Evolutionary conservation across 37 sponge, comb jelly and placozoan species (phyloP), one percentile per base, ranked within the genome.

Genomic region (Diacarnus erythraeanus): DNA sequence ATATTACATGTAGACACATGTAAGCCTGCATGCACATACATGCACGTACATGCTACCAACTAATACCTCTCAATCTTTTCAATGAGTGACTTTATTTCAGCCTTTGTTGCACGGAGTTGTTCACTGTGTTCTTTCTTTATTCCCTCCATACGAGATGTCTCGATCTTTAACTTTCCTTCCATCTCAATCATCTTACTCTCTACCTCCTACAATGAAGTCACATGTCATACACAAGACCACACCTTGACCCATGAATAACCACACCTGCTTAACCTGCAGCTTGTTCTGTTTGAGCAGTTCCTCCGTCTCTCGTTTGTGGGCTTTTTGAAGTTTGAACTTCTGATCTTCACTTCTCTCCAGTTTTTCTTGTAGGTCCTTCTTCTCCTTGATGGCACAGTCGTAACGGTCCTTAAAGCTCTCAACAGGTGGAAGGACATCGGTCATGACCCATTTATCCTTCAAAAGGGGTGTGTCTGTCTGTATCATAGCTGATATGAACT

Each of bases 401-500:
- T 80, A 86, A 10, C 68, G 58, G n/a, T 86, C 87, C 44, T 75
- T 86, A 41, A 67, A 86, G 56, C 59, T 86, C 74, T 86, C 80
- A 40, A 77, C 71, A 5, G 58, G 44, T 5, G 74, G 79, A 34
- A 84, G 8, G 4, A 58, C 71, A 44, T 84, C 84, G 6, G 84
- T 84, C 57, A 69, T 54, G 15, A 84, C 77, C 59, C 77, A 75
- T 39, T 75, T 68, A 27, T 65, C 75, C 42, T 21, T 71, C 82
- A 81, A 15, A 34, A 72, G 30, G 3, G 64, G 71, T 3, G 38
- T 17, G 36, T 80, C 80, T 2, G 73, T 72, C 63, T 81, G 73
- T 21, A 72, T 35, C 51, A 47, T 47, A 47, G 51, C 51, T 47
- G 51, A 47, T 15, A 15, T 15, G 12, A 6, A 47, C 12, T 47